phyloP scores from a whole-genome alignment of 2,888 invertebrate genomes.

The Hydriomena furcata region DNA sequence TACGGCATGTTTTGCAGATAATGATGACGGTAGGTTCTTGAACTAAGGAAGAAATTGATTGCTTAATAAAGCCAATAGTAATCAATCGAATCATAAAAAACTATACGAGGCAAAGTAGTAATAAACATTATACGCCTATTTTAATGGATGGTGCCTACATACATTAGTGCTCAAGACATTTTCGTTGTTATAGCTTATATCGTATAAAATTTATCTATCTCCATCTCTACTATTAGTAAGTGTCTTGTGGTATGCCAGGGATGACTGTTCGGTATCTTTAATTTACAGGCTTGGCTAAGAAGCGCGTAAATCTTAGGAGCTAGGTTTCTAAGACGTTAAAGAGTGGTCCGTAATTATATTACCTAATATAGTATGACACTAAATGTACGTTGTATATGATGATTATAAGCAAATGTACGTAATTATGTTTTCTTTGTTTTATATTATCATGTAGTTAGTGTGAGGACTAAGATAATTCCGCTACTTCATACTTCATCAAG shows the following conservation, averaged over 20 bases:
- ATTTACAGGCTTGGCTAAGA: no score
- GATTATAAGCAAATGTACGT: no score
- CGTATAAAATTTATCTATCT: conserved; percentile 68
- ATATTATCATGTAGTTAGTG: no score
- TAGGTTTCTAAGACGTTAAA: no score
- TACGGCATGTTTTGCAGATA: background rate
- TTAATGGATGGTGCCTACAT: conserved; percentile 50
- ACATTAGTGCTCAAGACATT: conserved; percentile 56
- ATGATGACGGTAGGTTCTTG: background rate
- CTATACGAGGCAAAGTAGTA: conserved; percentile 36
- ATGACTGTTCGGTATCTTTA: conserved; percentile 1
- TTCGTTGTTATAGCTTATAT: conserved; percentile 56
- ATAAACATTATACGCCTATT: conserved; percentile 50
- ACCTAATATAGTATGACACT: no score
- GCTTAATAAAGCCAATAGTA: conserved; percentile 25
- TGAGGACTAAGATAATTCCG: no score
- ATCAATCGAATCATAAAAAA: conserved; percentile 26
- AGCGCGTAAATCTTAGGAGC: no score
- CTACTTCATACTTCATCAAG: no score
- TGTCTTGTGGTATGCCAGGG: background rate
- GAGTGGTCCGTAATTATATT: no score
- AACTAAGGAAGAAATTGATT: conserved; percentile 16
- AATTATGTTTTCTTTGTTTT: no score
- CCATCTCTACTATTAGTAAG: conserved; percentile 9
- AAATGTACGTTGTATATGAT: no score